These are phyloP conservation scores for Geococcyx californianus DNA, from an alignment of 2,113 vertebrate genomes.

Conservation along the genomic window DNA sequence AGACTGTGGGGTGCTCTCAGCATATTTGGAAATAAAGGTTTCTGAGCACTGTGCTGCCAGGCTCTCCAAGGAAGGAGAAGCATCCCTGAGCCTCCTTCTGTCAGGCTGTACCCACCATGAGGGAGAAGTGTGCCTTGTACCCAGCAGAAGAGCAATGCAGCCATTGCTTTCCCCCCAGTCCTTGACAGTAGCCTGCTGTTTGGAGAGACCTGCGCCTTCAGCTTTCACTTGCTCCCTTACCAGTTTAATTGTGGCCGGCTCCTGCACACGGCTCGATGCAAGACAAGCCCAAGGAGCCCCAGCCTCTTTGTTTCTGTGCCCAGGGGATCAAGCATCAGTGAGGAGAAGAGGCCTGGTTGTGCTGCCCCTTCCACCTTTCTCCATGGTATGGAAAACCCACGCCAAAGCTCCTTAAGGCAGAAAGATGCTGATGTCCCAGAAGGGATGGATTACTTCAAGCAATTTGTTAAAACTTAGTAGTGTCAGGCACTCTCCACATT, in stretches of 20 bases:
- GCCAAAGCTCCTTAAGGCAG: neutral
- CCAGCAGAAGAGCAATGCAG: neutral
- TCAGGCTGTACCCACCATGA: fast-evolving
- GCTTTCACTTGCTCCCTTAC: neutral
- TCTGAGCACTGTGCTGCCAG: fast-evolving
- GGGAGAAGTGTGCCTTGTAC: fast-evolving
- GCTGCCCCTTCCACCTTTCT: neutral
- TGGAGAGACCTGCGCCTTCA: neutral
- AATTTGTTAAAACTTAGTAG: neutral
- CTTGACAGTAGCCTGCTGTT: neutral
- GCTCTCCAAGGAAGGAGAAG: neutral
- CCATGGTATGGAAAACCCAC: neutral
- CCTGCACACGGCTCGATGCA: fast-evolving
- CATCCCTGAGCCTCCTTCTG: neutral
- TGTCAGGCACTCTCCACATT: neutral
- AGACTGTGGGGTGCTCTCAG: neutral
- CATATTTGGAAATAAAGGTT: neutral
- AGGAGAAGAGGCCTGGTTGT: neutral
- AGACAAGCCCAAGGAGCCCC: neutral
- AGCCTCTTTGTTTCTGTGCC: neutral
- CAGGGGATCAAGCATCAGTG: neutral
- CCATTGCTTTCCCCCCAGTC: fast-evolving
- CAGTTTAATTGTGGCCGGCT: fast-evolving
- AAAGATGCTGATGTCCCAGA: neutral
- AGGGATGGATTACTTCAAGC: neutral